phyloP scores from a whole-genome alignment of 2,888 invertebrate genomes.

The Therioaphis trifolii region DNA sequence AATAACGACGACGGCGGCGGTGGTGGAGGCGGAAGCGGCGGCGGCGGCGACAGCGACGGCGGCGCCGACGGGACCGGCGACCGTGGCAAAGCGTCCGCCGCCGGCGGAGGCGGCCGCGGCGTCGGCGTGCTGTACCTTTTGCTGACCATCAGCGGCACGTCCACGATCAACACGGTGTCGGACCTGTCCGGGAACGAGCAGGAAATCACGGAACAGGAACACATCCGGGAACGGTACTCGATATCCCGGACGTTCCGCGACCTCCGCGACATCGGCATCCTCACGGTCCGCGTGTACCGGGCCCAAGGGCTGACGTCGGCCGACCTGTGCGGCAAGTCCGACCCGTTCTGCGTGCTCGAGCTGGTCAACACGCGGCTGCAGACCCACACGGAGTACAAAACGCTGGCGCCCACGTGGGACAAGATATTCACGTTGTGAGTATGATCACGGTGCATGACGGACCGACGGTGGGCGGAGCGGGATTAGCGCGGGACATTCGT shows the following conservation, averaged over 20 bases:
- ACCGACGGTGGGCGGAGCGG: too few relatives aligned
- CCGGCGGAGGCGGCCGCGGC: slow-evolving; percentile 85
- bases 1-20: neutral
- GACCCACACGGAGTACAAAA: slow-evolving; percentile 99
- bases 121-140: slow-evolving; percentile 83
- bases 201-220: slow-evolving; percentile 76
- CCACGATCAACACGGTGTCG: slow-evolving; percentile 89
- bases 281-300: slow-evolving; percentile 86
- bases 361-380: slow-evolving; percentile 93
- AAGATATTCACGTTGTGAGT: slow-evolving; percentile 98
- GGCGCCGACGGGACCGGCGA: neutral
- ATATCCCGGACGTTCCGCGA: slow-evolving; percentile 79
- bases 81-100: slow-evolving; percentile 89
- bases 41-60: slow-evolving; percentile 84
- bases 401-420: slow-evolving; percentile 95
- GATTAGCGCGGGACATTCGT: too few relatives aligned
- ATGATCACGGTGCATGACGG: too few relatives aligned
- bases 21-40: slow-evolving; percentile 78
- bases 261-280: slow-evolving; percentile 88
- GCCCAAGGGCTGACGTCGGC: slow-evolving; percentile 90
- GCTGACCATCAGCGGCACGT: slow-evolving; percentile 94
- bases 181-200: slow-evolving; percentile 82
- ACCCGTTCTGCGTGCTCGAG: slow-evolving; percentile 97
- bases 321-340: slow-evolving; percentile 96
- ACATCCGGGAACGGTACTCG: slow-evolving; percentile 70